Base-by-base conservation (phyloP, 2,113 vertebrate genomes). In the Trichechus manatus region DNA sequence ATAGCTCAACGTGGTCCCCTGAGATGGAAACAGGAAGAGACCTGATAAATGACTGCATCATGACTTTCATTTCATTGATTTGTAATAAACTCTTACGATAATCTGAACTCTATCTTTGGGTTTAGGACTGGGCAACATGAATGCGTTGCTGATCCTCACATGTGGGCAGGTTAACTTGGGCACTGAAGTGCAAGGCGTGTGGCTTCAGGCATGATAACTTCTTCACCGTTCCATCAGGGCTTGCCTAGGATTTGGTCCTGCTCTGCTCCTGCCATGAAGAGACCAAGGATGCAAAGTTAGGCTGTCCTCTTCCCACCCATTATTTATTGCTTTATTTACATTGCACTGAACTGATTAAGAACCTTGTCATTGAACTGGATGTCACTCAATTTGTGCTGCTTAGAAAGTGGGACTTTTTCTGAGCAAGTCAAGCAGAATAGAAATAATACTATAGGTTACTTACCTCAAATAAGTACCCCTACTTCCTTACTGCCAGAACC, bases 11-110 rank as follows among this genome's bases (percentile, higher is more conserved):
- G 70, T 77, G 33, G 31, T 50, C 17, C 66, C 29, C 47, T 53
- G 92, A 91, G 90, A 91, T 39, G 39, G 66, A 82, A 86, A n/a
- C 36, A 93, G 88, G 70, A 59, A 93, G 39, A 33, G 63, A 78
- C 22, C 47, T 17, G 53, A 15, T 50, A 56, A 50, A 72, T 78
- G 56, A 29, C n/a, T 75, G 47, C n/a, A 27, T n/a, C 33, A 3
- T 79, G 66, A 61, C 66, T 94, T 93, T 91, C 29, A 50, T 82
- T 56, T 79, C 29, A 68, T 53, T 74, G 36, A 39, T 39, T 63
- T 68, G 80, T 84, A 53, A 56, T n/a, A 3, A 25, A 31, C 78
- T 78, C 36, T 83, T 9, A 15, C 25, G 56, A 70, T 83, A 42
- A 56, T n/a, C n/a, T 70, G 39, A 75, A 33, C 31, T 78, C 83